Conservation (phyloP, 2,113 vertebrate species). For the Halichoeres trimaculatus region DNA sequence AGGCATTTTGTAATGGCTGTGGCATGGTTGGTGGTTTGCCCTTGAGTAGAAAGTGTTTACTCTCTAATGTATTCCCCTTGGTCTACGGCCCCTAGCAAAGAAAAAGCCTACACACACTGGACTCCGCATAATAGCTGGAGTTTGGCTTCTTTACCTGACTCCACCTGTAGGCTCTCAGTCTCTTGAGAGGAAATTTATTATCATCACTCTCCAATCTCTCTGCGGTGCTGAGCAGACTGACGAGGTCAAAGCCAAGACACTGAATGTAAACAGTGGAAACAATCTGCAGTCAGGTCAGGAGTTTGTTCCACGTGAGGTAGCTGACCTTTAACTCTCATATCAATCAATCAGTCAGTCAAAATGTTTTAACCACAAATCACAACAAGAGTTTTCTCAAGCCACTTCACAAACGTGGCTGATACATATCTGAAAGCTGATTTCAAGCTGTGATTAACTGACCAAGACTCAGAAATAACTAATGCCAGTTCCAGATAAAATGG, state of each 20-base stretch:
- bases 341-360: neutral
- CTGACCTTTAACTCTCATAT: conserved; percentile 15
- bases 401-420: neutral
- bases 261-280: conserved; percentile 26
- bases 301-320: conserved; percentile 12
- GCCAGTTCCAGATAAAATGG: no score
- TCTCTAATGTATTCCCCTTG: conserved; percentile 38
- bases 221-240: conserved; percentile 33
- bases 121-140: conserved; percentile 30
- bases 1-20: conserved; percentile 30
- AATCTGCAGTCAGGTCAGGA: neutral
- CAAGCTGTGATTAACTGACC: no score
- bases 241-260: conserved; percentile 45
- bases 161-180: conserved; percentile 45
- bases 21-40: conserved; percentile 12
- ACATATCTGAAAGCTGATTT: no score
- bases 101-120: conserved; percentile 33
- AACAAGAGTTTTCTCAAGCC: neutral
- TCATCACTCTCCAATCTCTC: conserved; percentile 44
- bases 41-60: conserved; percentile 12
- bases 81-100: conserved; percentile 19
- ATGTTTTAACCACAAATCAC: neutral
- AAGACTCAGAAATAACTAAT: no score
- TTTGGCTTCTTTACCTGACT: conserved; percentile 42
- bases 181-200: conserved; percentile 40